Percentiles rank a stretch among this genome's conserved stretches.
Conservation (phyloP, 2,797 vertebrate genomes). For the Alcedo atthis region DNA sequence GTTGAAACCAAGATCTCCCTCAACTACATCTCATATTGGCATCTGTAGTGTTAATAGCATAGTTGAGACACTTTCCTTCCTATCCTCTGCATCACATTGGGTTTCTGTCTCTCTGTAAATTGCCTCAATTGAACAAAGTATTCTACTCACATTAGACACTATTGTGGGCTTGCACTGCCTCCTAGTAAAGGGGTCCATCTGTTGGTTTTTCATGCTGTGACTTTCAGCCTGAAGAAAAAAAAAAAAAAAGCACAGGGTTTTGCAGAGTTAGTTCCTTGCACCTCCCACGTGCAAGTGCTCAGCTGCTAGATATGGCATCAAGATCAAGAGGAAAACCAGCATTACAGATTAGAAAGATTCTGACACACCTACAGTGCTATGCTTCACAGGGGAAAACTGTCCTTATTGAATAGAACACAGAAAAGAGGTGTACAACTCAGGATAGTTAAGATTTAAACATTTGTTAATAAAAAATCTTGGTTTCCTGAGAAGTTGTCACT, state of each 20-base stretch:
- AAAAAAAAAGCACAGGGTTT: not conserved
- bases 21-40: not conserved
- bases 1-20: not conserved
- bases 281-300: not conserved
- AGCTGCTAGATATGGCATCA: not conserved
- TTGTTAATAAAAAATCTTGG: not conserved
- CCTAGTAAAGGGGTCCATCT: constrained; percentile 98
- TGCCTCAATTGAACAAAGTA: not conserved
- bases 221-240: constrained; percentile 88
- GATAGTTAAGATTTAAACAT: not conserved
- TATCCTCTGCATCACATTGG: not conserved
- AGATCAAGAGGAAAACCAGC: not conserved
- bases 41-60: not conserved
- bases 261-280: not conserved
- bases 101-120: not conserved
- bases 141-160: constrained; percentile 93
- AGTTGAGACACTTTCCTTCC: not conserved
- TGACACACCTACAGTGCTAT: not conserved
- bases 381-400: not conserved
- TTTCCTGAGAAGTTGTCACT: not conserved
- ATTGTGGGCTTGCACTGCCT: constrained; percentile 99
- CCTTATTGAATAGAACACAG: not conserved
- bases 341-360: not conserved
- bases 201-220: constrained; percentile 95
- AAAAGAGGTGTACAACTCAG: not conserved